Conservation (phyloP, 2,888 invertebrate genomes). For the Apodemia mormo region DNA sequence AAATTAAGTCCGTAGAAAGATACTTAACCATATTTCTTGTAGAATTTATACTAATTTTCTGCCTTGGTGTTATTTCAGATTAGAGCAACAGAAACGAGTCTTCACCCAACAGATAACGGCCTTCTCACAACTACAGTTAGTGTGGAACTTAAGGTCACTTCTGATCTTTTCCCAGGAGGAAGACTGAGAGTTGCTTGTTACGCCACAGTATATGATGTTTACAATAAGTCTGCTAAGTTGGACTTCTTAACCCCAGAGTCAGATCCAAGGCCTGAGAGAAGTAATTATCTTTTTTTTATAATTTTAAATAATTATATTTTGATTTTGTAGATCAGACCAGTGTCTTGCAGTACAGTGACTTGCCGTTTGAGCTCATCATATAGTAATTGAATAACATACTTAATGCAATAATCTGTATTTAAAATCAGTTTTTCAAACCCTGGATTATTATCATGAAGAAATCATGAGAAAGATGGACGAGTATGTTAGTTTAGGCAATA, state of each 20-base stretch:
- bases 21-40: too few species aligned
- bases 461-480: too few species aligned
- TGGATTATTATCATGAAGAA: too few species aligned
- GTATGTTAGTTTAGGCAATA: too few species aligned
- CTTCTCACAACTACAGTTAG: constrained; percentile 81
- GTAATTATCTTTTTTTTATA: constrained; percentile 64
- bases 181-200: constrained; percentile 86
- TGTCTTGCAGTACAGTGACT: too few species aligned
- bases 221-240: constrained; percentile 85
- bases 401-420: too few species aligned
- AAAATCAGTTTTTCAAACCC: too few species aligned
- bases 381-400: too few species aligned
- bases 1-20: too few species aligned
- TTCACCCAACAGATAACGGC: constrained; percentile 71
- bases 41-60: neutral
- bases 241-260: constrained; percentile 87
- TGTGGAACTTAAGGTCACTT: constrained; percentile 80
- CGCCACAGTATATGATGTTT: constrained; percentile 86
- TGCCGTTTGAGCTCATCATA: too few species aligned
- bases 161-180: constrained; percentile 83
- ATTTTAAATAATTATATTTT: too few species aligned
- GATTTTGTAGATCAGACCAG: too few species aligned
- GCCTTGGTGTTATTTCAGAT: constrained; percentile 52
- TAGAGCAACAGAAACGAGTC: constrained; percentile 62
- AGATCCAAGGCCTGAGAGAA: constrained; percentile 90